Evolutionary conservation across 2,113 vertebrate species (phyloP).

Genomic region (Excalfactoria chinensis): DNA sequence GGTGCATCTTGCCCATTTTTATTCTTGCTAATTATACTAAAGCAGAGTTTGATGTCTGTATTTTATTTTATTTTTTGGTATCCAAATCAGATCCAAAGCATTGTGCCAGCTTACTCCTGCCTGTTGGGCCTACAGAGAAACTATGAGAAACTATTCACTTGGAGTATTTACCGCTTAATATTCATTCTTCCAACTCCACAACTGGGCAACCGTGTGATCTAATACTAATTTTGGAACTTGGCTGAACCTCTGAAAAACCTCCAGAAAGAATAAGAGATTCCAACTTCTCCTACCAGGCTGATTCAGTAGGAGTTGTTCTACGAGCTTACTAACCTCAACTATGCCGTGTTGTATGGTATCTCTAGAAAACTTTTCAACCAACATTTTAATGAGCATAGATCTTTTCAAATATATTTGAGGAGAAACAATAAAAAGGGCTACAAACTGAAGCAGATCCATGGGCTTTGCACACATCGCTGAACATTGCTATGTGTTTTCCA

Average conservation of each 20-base stretch:
- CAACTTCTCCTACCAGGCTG: not conserved
- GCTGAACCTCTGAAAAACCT: constrained; percentile 12
- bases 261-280: constrained; percentile 38
- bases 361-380: constrained; percentile 9
- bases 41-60: constrained; percentile 9
- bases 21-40: not conserved
- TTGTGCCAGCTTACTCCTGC: constrained; percentile 12
- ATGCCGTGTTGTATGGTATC: not conserved
- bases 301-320: not conserved
- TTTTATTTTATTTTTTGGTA: not conserved
- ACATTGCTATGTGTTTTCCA: constrained; percentile 40
- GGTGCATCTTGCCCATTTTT: constrained; percentile 29
- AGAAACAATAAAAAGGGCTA: constrained; percentile 10
- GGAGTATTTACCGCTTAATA: constrained; percentile 1
- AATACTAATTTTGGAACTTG: constrained; percentile 42
- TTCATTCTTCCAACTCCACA: not conserved
- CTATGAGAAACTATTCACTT: constrained; percentile 1
- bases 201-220: not conserved
- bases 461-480: constrained; percentile 42
- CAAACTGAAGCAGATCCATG: constrained; percentile 12
- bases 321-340: not conserved
- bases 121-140: constrained; percentile 38
- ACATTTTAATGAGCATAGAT: not conserved
- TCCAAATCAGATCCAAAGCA: not conserved
- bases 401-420: not conserved